phyloP scores from a whole-genome alignment of 2,113 vertebrate genomes.

The Sturnus vulgaris region DNA sequence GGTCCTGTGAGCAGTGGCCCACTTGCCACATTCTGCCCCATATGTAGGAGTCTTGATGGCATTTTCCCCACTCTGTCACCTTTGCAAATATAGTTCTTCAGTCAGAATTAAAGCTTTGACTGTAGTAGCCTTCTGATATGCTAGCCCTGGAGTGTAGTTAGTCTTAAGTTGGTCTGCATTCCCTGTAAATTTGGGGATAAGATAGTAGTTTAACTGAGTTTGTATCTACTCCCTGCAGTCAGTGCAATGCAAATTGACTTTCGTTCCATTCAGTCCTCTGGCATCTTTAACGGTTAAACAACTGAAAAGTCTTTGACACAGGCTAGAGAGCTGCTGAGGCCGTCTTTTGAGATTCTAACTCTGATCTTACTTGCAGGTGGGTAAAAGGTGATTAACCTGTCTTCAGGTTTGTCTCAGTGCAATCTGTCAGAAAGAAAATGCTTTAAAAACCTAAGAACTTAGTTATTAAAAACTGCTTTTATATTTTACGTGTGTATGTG shows the following conservation, averaged over 20 bases:
- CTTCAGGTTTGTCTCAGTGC: not conserved
- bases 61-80: not conserved
- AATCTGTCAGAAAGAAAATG: not conserved
- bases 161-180: not conserved
- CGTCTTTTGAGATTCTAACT: not conserved
- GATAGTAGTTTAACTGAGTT: not conserved
- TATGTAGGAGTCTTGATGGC: not conserved
- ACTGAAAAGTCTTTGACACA: not conserved
- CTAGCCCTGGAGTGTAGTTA: not conserved
- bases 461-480: not conserved
- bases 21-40: accelerated
- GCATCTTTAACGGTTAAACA: not conserved
- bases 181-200: not conserved
- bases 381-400: not conserved
- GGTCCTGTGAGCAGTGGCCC: not conserved
- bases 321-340: not conserved
- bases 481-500: not conserved
- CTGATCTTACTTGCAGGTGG: not conserved
- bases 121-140: not conserved
- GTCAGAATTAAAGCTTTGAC: not conserved
- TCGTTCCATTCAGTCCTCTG: not conserved
- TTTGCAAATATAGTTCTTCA: not conserved
- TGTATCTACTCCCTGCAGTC: not conserved
- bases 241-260: not conserved
- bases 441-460: not conserved